phyloP scores from a whole-genome alignment of 2,797 vertebrate species.

The Megalops cyprinoides region DNA sequence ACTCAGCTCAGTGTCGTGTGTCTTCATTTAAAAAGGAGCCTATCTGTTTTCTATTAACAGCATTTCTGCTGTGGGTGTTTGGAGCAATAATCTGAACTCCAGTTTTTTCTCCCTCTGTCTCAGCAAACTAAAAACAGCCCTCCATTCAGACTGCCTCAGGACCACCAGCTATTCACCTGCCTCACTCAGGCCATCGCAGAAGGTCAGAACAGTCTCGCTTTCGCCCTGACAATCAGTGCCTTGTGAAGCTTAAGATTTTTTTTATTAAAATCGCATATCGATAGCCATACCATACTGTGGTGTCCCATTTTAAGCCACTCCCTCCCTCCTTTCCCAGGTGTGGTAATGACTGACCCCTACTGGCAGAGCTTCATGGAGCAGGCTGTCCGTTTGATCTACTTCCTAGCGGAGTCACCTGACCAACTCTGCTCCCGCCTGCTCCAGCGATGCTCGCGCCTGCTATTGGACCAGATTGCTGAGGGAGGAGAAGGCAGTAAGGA shows the following conservation, averaged over 20 bases:
- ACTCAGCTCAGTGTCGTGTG: not conserved
- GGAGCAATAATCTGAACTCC: too few relatives aligned
- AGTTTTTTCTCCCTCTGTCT: slow-evolving; percentile 47
- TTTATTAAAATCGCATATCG: not conserved
- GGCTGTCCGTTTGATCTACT: slow-evolving; percentile 85
- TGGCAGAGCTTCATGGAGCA: slow-evolving; percentile 94
- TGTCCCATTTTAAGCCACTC: not conserved
- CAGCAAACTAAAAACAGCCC: slow-evolving; percentile 69
- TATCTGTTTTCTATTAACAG: not conserved
- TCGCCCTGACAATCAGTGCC: not conserved
- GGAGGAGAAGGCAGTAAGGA: slow-evolving; percentile 49
- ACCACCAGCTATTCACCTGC: slow-evolving; percentile 83
- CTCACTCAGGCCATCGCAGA: slow-evolving; percentile 78
- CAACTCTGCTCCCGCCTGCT: slow-evolving; percentile 85
- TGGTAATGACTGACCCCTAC: slow-evolving; percentile 72
- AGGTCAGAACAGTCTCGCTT: slow-evolving; percentile 61
- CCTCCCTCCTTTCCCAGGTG: slow-evolving; percentile 55
- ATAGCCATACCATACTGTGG: not conserved
- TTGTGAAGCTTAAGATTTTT: not conserved
- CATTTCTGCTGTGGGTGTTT: not conserved
- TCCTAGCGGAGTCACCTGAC: slow-evolving; percentile 89
- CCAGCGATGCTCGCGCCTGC: slow-evolving; percentile 78
- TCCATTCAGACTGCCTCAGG: slow-evolving; percentile 85
- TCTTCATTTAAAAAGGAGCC: too few relatives aligned
- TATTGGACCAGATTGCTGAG: slow-evolving; percentile 77